Evolutionary conservation across 2,797 vertebrate genomes (phyloP), one percentile per base, ranked within the genome.

Genomic region (Muscicapa comitata): DNA sequence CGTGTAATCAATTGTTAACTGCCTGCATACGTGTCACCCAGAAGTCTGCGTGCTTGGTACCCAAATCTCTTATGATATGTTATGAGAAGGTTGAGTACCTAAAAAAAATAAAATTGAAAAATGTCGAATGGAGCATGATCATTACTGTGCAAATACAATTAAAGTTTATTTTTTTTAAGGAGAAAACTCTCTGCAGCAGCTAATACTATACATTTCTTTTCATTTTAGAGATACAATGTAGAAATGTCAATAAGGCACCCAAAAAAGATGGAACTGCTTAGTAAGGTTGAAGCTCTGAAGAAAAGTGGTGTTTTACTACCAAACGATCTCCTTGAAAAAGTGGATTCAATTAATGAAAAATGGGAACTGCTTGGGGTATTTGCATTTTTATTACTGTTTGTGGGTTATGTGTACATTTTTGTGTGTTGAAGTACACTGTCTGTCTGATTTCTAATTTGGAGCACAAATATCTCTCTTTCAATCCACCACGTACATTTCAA

Each of bases 321-420:
- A 70, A 94, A 92, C 12, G 96, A 98, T 98, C 98, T 99, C 96
- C 97, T 99, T 96, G 97, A 98, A 96, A 99, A 98, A 94, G 97
- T 99, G 96, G 98, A 98, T 98, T 98, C 98, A 98, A 98, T 99
- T 97, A 98, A 98, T 87, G 98, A 98, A 97, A 99, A 99, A 88
- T 99, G 99, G 99, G 98, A 98, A 85, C 98, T 99, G 97, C 98
- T 99, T 96, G 98, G 99, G 99, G 99, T 98, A 98, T 98, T 98
- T 98, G 97, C 97, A 98, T 98, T 98, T 98, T 98, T 98, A 98
- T 98, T 98, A 98, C 98, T 98, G 96, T 98, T 98, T 98, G 97
- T 98, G 96, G 97, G 96, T 97, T 97, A 96, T 97, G 93, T 97
- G 97, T 98, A 98, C 97, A 97, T 97, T 98, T 98, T 97, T 97